These are phyloP conservation scores for Solen grandis DNA, from an alignment of 1,140 invertebrate genomes.

Conservation along the genomic window DNA sequence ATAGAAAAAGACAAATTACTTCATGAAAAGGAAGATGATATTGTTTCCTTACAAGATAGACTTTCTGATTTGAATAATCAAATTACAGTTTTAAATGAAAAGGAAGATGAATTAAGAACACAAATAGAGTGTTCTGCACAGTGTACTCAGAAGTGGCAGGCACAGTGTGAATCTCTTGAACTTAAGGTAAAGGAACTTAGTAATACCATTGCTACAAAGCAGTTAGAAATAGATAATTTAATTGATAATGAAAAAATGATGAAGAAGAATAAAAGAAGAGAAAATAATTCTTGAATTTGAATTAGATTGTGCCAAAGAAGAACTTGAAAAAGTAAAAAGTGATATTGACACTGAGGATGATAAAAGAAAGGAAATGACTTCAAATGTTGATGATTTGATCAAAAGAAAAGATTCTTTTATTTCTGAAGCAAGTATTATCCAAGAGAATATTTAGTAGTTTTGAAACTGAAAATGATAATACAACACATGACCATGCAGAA, in stretches of 20 bases:
- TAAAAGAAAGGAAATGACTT: conserved; percentile 18
- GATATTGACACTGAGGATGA: conserved; percentile 27
- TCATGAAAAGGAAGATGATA: conserved; percentile 30
- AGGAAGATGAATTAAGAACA: conserved; percentile 19
- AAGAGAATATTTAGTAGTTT: too few relatives aligned
- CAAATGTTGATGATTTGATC: conserved; percentile 33
- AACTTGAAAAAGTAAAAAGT: conserved; percentile 29
- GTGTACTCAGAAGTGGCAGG: conserved; percentile 22
- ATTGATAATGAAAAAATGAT: conserved; percentile 37
- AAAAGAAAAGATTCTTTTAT: conserved; percentile 11
- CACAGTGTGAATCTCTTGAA: conserved; percentile 5
- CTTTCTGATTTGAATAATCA: conserved; percentile 17
- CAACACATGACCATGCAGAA: not conserved
- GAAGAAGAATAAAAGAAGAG: conserved; percentile 37
- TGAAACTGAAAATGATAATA: not conserved
- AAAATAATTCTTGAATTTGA: conserved; percentile 55
- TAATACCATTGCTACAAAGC: conserved; percentile 14
- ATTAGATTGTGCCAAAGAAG: conserved; percentile 50
- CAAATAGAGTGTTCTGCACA: not conserved
- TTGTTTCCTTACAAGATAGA: conserved; percentile 12
- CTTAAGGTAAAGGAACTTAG: conserved; percentile 27
- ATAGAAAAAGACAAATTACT: conserved; percentile 33
- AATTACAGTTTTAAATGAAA: conserved; percentile 10
- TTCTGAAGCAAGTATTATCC: not conserved
- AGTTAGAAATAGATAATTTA: conserved; percentile 22